A percentile compares a stretch with the other conserved stretches of the same genome.
phyloP scores from a whole-genome alignment of 2,113 vertebrate genomes.

The Electrona antarctica region DNA sequence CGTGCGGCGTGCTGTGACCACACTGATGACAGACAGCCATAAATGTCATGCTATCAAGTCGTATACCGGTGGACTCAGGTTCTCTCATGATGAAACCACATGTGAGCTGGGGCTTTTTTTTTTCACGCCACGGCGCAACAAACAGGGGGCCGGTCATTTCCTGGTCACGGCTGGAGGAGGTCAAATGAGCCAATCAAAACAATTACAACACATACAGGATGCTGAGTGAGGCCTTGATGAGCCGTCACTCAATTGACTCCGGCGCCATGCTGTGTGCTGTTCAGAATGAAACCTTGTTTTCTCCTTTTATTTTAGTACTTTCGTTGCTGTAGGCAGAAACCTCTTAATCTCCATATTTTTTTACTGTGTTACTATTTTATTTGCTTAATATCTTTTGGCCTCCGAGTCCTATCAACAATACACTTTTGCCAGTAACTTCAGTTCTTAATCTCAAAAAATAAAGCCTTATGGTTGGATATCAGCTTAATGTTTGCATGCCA shows the following conservation, averaged over 20 bases:
- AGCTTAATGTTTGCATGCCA: not conserved
- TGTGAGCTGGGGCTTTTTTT: not conserved
- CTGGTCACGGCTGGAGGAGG: conserved; percentile 15
- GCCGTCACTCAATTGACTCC: too few relatives aligned
- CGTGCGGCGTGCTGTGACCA: not conserved
- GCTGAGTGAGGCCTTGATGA: not conserved
- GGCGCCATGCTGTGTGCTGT: not conserved
- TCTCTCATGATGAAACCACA: not conserved
- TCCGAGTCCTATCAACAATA: not conserved
- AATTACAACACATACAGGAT: conserved; percentile 11
- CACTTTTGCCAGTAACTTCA: not conserved
- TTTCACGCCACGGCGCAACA: not conserved
- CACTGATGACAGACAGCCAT: not conserved
- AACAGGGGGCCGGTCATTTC: conserved; percentile 24
- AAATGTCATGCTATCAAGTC: not conserved
- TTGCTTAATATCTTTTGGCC: not conserved
- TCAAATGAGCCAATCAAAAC: conserved; percentile 15
- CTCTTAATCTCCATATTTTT: too few relatives aligned
- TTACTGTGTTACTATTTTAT: not conserved
- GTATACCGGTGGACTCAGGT: not conserved
- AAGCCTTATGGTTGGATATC: not conserved
- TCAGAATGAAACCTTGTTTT: not conserved
- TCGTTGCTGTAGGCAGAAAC: too few relatives aligned
- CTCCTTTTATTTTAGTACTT: too few relatives aligned
- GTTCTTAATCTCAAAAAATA: not conserved